Evolutionary conservation across 2,113 vertebrate genomes (phyloP).

Genomic region (Ceratotherium simum): DNA sequence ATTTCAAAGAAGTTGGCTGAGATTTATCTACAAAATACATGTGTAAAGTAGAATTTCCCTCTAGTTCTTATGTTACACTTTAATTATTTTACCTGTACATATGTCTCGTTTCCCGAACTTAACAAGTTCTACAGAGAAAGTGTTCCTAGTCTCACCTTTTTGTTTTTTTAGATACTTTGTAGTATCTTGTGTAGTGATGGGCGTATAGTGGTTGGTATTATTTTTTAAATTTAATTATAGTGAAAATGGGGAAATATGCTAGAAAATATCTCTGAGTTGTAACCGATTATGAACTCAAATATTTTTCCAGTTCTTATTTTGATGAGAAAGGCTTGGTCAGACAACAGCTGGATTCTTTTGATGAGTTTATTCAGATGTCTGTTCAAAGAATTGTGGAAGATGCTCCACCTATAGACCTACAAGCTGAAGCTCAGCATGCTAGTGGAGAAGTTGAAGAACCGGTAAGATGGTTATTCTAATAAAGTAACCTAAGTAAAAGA

Average conservation of each 20-base stretch:
- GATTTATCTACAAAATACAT: background rate
- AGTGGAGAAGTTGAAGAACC: conserved; percentile 98
- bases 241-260: conserved; percentile 20
- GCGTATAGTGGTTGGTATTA: background rate
- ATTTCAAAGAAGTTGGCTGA: background rate
- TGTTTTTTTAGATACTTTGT: background rate
- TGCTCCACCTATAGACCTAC: conserved; percentile 97
- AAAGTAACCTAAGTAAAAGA: background rate
- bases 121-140: background rate
- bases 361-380: conserved; percentile 99
- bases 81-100: conserved; percentile 9
- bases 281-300: conserved; percentile 52
- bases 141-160: background rate
- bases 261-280: conserved; percentile 29
- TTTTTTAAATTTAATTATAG: conserved; percentile 49
- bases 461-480: conserved; percentile 86
- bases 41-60: background rate
- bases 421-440: conserved; percentile 98
- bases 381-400: conserved; percentile 99
- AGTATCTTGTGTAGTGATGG: background rate
- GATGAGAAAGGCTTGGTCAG: conserved; percentile 99
- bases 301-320: conserved; percentile 94
- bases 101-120: background rate
- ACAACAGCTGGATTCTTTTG: conserved; percentile 98
- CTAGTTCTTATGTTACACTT: background rate